A percentile compares a stretch with the other conserved stretches of the same genome.
phyloP scores from a whole-genome alignment of 2,888 invertebrate species.

The Apamea monoglypha region DNA sequence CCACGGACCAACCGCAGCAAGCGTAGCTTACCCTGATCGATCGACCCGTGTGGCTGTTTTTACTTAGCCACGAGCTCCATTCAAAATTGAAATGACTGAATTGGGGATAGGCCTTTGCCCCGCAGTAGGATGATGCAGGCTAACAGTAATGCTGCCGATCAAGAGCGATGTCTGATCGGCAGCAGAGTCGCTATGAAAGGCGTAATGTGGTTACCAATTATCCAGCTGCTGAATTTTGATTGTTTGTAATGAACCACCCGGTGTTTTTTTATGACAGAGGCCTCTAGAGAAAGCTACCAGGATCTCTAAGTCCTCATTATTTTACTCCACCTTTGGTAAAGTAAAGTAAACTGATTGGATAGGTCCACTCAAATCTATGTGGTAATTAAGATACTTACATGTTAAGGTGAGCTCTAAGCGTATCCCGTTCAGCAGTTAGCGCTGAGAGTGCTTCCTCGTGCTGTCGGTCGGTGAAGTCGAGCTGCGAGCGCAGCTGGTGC shows the following conservation, averaged over 20 bases:
- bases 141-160: neutral
- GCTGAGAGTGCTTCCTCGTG: constrained; percentile 84
- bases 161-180: too few species aligned
- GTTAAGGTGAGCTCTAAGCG: constrained; percentile 79
- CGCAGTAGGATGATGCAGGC: too few species aligned
- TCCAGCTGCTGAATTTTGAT: neutral
- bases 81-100: too few species aligned
- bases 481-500: constrained; percentile 80
- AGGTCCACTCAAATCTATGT: neutral
- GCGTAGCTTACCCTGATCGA: too few species aligned
- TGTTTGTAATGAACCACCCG: neutral
- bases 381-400: constrained; percentile 72
- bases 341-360: neutral
- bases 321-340: neutral
- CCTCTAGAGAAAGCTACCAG: neutral
- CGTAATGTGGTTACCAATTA: neutral
- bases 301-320: neutral
- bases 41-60: too few species aligned
- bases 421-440: constrained; percentile 82
- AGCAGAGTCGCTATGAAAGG: neutral
- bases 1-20: too few species aligned
- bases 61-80: too few species aligned
- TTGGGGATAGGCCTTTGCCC: too few species aligned
- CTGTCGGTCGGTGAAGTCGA: constrained; percentile 84
- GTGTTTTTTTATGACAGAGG: too few species aligned